phyloP scores from a whole-genome alignment of 2,888 invertebrate genomes.

The Ochropacha duplaris region DNA sequence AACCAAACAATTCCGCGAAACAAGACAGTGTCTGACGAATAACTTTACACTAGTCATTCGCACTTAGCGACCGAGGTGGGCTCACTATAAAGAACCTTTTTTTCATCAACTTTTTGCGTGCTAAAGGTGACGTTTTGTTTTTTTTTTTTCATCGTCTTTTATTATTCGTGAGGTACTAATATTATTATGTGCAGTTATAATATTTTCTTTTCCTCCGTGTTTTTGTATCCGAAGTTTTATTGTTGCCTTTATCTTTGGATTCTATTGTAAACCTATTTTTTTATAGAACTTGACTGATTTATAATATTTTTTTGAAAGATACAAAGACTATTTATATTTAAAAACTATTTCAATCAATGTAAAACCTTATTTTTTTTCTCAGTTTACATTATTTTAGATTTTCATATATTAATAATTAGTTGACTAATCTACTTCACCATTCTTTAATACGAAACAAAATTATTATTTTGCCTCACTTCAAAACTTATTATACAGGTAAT shows the following conservation, averaged over 20 bases:
- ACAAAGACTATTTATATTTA: background rate
- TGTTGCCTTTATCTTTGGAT: background rate
- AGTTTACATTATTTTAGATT: too few species aligned
- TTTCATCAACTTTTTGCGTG: conserved; percentile 24
- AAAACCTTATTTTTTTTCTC: too few species aligned
- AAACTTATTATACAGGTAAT: conserved; percentile 1
- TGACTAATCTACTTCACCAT: too few species aligned
- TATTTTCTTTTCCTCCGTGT: background rate
- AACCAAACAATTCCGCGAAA: conserved; percentile 64
- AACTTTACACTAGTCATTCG: conserved; percentile 66
- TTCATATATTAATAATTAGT: too few species aligned
- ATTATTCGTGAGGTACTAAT: background rate
- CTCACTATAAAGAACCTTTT: conserved; percentile 26
- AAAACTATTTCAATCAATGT: background rate
- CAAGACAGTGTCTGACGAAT: conserved; percentile 40
- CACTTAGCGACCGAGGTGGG: conserved; percentile 42
- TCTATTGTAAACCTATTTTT: background rate
- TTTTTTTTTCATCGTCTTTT: background rate
- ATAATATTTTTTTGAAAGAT: background rate
- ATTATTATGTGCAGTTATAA: background rate
- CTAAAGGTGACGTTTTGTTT: conserved; percentile 6
- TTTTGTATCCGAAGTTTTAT: background rate
- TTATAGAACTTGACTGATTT: background rate
- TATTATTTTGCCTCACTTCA: background rate
- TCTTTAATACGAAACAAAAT: background rate